phyloP scores from a whole-genome alignment of 2,797 vertebrate species.

The Bovichtus diacanthus region DNA sequence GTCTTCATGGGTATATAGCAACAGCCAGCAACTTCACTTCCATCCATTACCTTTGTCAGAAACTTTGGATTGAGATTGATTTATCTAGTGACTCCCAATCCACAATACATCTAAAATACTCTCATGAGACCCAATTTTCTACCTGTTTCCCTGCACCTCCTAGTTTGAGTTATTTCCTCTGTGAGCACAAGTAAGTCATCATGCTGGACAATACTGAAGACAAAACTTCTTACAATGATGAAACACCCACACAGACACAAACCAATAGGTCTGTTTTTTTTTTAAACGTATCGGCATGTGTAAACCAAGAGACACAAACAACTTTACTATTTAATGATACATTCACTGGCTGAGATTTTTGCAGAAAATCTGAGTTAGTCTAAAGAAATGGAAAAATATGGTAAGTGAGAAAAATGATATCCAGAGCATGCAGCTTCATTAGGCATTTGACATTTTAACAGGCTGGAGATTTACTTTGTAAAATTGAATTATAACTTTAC shows the following conservation, averaged over 20 bases:
- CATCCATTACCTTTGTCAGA: conserved; percentile 65
- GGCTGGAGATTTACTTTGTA: conserved; percentile 32
- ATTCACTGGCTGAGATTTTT: conserved; percentile 10
- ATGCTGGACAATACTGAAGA: conserved; percentile 47
- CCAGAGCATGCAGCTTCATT: conserved; percentile 26
- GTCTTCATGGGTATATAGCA: conserved; percentile 22
- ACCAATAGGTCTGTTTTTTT: conserved; percentile 39
- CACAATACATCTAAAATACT: conserved; percentile 59
- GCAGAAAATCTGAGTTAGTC: conserved; percentile 1
- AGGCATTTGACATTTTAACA: conserved; percentile 55
- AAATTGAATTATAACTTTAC: conserved; percentile 41
- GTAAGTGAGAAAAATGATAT: conserved; percentile 24
- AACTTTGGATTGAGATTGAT: conserved; percentile 70
- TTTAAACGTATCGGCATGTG: conserved; percentile 20
- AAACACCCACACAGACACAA: conserved; percentile 47
- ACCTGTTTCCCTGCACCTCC: conserved; percentile 43
- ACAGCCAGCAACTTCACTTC: conserved; percentile 21
- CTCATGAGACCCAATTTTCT: conserved; percentile 67
- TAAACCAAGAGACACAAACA: conserved; percentile 23
- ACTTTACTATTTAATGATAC: conserved; percentile 17
- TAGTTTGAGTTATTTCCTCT: conserved; percentile 59
- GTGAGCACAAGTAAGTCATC: conserved; percentile 57
- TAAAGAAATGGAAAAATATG: conserved; percentile 8
- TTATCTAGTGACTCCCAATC: conserved; percentile 50
- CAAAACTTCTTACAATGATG: conserved; percentile 51